phyloP scores from a whole-genome alignment of 1,140 invertebrate genomes.

The Drosophila repleta region DNA sequence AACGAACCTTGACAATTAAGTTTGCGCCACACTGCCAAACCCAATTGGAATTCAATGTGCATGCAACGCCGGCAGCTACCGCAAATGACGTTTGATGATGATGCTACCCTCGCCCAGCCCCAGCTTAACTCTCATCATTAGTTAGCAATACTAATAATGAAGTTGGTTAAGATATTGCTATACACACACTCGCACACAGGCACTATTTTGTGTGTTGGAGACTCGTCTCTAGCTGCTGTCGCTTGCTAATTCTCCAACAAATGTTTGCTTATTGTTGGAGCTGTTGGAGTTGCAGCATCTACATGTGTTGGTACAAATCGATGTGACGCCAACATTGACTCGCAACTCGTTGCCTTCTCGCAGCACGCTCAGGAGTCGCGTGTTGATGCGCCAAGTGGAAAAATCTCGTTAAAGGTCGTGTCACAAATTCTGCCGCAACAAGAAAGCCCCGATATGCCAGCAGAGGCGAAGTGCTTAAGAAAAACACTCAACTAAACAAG shows the following conservation, averaged over 20 bases:
- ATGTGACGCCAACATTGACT: constrained; percentile 29
- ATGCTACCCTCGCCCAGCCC: constrained; percentile 49
- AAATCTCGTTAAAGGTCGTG: constrained; percentile 78
- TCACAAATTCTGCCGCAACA: constrained; percentile 66
- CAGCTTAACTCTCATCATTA: constrained; percentile 27
- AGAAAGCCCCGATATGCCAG: constrained; percentile 43
- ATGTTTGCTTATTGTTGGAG: constrained; percentile 60
- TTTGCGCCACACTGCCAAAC: constrained; percentile 79
- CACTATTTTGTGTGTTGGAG: constrained; percentile 13
- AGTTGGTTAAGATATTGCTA: constrained; percentile 53
- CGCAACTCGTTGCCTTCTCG: constrained; percentile 24
- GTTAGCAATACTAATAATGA: constrained; percentile 55
- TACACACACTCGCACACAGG: constrained; percentile 12
- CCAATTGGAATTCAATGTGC: constrained; percentile 81
- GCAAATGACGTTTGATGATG: constrained; percentile 62
- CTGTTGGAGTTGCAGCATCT: constrained; percentile 42
- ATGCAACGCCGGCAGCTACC: constrained; percentile 66
- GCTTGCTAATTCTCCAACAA: constrained; percentile 74
- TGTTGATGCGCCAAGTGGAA: constrained; percentile 76
- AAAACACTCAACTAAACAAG: constrained; percentile 1
- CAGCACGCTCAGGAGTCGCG: constrained; percentile 68
- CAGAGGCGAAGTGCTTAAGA: constrained; percentile 50
- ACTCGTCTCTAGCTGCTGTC: constrained; percentile 45
- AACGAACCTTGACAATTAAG: constrained; percentile 81
- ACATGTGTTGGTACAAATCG: constrained; percentile 77